Evolutionary conservation across 1,140 invertebrate genomes (phyloP), one percentile per base, ranked within the genome.

Genomic region (Galleria mellonella): DNA sequence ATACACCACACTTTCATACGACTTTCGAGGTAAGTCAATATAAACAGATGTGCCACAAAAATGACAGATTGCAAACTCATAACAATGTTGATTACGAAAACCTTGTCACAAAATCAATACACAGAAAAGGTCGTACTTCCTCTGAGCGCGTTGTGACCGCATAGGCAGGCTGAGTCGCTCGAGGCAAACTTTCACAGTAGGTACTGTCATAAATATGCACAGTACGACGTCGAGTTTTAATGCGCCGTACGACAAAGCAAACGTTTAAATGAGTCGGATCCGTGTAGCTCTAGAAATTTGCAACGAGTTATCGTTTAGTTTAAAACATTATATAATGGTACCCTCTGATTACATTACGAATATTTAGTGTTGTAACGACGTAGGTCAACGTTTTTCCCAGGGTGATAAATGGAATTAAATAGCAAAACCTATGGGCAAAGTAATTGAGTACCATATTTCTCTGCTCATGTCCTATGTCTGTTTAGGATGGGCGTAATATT

Each of bases 201-300:
- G 43, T 64, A 43, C 38, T 56, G 62, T 69, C 62, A 73, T 66
- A 73, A 68, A 69, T 71, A 73, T 71, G 62, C 62, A 62, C 55
- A 37, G 8, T 44, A 46, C 38, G 38, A 54, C 51, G 50, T 57
- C 54, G 51, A 38, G 17, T 23, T 2, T 23, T 23, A 23, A 42
- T 41, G 51, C 36, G 48, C 46, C 31, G 43, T 23, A 47, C 47
- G 38, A 47, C 58, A 62, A 62, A 66, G 52, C 59, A 62, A 70
- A 66, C 59, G 55, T 68, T 66, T 62, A 46, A 59, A 56, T 51
- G 57, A 53, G 53, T 52, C 38, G 47, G 44, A 53, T 57, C 61
- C 60, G 62, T 62, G 17, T 23, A 47, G 52, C 48, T 37, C 31
- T 55, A 62, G 53, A 62, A 66, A 66, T 56, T 58, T 36, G 43